Evolutionary conservation across 2,113 vertebrate genomes (phyloP), one percentile per base, ranked within the genome.

Genomic region (Propithecus coquereli): DNA sequence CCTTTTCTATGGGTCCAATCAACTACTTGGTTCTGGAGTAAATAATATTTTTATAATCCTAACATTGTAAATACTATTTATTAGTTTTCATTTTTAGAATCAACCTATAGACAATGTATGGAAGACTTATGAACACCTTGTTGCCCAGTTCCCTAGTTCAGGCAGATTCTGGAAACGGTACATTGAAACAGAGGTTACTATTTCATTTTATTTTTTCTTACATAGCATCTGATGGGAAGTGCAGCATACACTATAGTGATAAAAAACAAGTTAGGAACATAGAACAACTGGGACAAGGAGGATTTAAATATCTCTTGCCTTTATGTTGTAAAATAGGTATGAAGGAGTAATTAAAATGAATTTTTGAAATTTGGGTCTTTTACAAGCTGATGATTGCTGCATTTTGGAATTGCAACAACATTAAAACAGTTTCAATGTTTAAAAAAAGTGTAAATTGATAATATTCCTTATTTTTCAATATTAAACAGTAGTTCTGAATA

Each of bases 161-260:
- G 99, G 99, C 99, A 99, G 99, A 99, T 99, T 99, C 99, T 99
- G 99, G 99, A 99, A 99, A 99, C 99, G 99, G 97, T 99, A 99
- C 99, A 99, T 99, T 99, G 99, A 99, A 99, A 99, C 99, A 96
- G 99, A 99, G 99, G 99, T 99, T 99, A 99, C 99, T 99, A 99
- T 98, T 99, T 99, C 98, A 96, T 98, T 98, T 98, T 98, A 95
- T 98, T 98, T 98, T 98, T 98, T 98, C 98, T 98, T 98, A 98
- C 97, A 98, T 98, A 98, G 98, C 90, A 96, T 98, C 97, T 98
- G 79, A 92, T 98, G 98, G 97, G 97, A 98, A 94, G 98, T 99
- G 99, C 99, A 98, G 98, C 99, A 99, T 99, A 99, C 97, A 99
- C 97, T 98, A 94, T 95, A 91, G 76, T 97, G 54, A 84, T 98